These are phyloP conservation scores for Aphelenchoides besseyi DNA, from an alignment of 1,140 invertebrate species.

Conservation along the genomic window DNA sequence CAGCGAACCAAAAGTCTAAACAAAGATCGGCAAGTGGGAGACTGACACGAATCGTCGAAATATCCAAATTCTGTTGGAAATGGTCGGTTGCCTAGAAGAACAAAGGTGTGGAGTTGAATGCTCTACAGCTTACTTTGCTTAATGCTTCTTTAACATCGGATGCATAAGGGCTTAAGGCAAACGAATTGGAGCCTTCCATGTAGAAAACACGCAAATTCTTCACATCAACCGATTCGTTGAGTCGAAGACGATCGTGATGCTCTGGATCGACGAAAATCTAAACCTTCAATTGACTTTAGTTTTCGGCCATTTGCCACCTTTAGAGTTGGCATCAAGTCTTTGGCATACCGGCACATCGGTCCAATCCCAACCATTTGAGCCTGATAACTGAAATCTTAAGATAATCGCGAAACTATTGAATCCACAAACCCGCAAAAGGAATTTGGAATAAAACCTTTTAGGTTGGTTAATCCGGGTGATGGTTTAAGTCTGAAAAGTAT, in stretches of 20 bases:
- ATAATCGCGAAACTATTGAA: too few species aligned
- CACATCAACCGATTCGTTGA: constrained; percentile 67
- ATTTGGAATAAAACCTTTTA: not conserved
- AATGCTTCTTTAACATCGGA: not conserved
- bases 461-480: not conserved
- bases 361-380: constrained; percentile 68
- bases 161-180: not conserved
- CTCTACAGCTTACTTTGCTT: too few species aligned
- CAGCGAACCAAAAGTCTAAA: not conserved
- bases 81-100: not conserved
- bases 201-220: constrained; percentile 76
- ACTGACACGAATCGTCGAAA: constrained; percentile 1
- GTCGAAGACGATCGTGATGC: constrained; percentile 11
- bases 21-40: not conserved
- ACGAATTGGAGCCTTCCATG: constrained; percentile 69
- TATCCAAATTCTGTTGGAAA: not conserved
- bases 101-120: too few species aligned
- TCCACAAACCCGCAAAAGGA: constrained; percentile 23
- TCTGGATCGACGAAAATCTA: not conserved
- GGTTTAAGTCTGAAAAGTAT: constrained; percentile 95
- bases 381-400: not conserved
- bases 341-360: constrained; percentile 81
- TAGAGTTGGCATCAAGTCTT: constrained; percentile 75
- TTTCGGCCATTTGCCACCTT: not conserved
- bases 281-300: not conserved